phyloP scores from a whole-genome alignment of 2,797 vertebrate species.

The Acanthis flammea region DNA sequence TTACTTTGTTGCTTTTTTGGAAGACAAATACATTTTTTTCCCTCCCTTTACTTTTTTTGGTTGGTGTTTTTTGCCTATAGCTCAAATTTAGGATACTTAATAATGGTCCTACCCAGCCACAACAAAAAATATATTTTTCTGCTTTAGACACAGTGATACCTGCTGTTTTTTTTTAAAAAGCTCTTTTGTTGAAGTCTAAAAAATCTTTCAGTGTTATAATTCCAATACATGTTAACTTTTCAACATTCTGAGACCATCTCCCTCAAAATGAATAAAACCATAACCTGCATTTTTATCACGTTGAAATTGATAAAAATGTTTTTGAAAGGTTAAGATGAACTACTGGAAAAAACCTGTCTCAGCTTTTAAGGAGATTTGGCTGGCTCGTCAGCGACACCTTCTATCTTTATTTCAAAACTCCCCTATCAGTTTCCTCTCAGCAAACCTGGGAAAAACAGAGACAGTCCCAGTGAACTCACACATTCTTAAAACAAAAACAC shows the following conservation, averaged over 20 bases:
- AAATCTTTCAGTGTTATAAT: neutral
- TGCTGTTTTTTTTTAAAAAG: neutral
- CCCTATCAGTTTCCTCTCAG: neutral
- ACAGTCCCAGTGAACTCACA: neutral
- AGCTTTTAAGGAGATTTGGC: neutral
- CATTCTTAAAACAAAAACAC: neutral
- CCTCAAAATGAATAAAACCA: neutral
- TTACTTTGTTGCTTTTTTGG: neutral
- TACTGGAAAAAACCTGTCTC: neutral
- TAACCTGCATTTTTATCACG: neutral
- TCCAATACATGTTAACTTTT: neutral
- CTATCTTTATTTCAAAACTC: neutral
- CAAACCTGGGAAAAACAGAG: neutral
- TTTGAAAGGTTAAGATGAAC: neutral
- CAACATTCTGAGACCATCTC: neutral
- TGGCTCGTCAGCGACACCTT: neutral
- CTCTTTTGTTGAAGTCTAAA: neutral
- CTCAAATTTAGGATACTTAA: neutral
- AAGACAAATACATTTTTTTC: neutral
- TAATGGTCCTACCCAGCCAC: neutral
- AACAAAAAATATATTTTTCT: neutral
- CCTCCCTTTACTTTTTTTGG: neutral
- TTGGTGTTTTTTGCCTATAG: neutral
- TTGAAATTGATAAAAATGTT: neutral
- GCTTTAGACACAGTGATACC: neutral